Percentiles rank a stretch among this genome's conserved stretches.
These are phyloP conservation scores for Pagrus major DNA, from an alignment of 2,113 vertebrate genomes.

Conservation along the genomic window DNA sequence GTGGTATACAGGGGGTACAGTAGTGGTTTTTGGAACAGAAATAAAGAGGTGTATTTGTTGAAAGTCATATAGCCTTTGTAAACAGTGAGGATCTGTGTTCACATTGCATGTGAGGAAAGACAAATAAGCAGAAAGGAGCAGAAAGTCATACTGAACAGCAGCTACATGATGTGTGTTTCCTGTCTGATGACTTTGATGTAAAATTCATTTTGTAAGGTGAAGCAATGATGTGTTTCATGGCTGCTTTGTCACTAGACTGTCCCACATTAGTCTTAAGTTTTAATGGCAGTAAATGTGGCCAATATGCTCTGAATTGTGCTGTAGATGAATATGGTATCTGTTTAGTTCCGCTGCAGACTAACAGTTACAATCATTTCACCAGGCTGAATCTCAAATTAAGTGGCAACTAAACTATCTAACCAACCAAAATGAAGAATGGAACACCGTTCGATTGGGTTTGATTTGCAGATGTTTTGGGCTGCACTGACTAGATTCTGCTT, in stretches of 20 bases:
- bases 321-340: neutral
- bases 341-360: neutral
- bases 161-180: neutral
- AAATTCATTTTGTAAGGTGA: neutral
- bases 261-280: neutral
- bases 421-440: constrained; percentile 1
- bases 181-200: neutral
- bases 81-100: neutral
- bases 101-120: neutral
- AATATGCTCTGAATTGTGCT: neutral
- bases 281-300: neutral
- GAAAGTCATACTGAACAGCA: neutral
- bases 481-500: constrained; percentile 19
- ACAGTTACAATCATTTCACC: neutral
- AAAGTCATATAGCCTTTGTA: too few relatives aligned
- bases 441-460: constrained; percentile 30
- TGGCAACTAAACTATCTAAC: too few relatives aligned
- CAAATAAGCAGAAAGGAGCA: neutral
- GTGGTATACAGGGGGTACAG: neutral
- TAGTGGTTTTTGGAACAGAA: neutral
- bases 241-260: neutral
- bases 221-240: neutral
- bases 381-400: constrained; percentile 18
- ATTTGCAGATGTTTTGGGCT: constrained; percentile 38
- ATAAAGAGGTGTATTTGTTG: neutral